Percentiles rank a stretch among this genome's conserved stretches.
Conservation (phyloP, 2,797 vertebrate species). For the Balearica regulorum region DNA sequence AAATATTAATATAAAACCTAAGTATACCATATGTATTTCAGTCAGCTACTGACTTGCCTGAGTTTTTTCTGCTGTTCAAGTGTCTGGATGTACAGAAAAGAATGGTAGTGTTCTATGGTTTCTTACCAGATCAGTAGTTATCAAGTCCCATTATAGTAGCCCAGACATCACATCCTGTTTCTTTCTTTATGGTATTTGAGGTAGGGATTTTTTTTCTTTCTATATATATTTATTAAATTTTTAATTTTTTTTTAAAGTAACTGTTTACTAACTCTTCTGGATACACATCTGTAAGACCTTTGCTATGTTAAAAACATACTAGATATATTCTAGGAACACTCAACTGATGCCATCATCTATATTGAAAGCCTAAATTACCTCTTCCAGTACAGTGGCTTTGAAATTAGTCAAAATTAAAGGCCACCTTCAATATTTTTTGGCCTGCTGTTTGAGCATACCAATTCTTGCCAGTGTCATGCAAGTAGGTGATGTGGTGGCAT, state of each 20-base stretch:
- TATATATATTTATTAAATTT: background rate
- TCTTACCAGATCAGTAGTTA: background rate
- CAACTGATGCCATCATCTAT: background rate
- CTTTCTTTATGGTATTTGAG: background rate
- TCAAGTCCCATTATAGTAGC: background rate
- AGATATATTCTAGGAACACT: background rate
- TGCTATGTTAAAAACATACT: background rate
- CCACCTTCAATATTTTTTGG: background rate
- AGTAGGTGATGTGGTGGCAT: background rate
- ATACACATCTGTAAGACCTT: background rate
- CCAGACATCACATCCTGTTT: background rate
- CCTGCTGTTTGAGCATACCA: background rate
- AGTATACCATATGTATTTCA: background rate
- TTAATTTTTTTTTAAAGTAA: background rate
- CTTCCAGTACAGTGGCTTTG: background rate
- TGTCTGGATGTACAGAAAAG: background rate
- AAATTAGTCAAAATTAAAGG: background rate
- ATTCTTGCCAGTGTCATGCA: background rate
- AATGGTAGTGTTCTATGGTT: background rate
- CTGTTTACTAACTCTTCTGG: background rate
- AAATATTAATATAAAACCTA: background rate
- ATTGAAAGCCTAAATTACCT: background rate
- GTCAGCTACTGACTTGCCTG: background rate
- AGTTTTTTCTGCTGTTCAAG: background rate
- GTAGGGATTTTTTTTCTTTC: background rate